These are phyloP conservation scores for Gisinianus flammeolus DNA, from an alignment of 2,888 invertebrate species.

Conservation along the genomic window DNA sequence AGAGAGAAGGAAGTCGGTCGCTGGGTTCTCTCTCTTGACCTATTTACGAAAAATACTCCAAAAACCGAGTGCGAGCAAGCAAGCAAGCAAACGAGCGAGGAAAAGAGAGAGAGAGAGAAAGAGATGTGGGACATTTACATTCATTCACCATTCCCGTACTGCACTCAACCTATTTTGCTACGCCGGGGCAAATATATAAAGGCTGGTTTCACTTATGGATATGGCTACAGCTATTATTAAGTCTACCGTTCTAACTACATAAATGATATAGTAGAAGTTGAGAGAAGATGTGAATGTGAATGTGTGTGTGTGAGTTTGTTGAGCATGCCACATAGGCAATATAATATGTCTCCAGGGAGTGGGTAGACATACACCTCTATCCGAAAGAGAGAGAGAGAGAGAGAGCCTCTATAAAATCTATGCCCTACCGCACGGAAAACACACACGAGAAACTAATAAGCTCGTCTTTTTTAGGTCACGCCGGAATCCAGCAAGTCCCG, in stretches of 20 bases:
- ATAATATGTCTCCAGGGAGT: too few species aligned
- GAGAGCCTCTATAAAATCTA: background rate
- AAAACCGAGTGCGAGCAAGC: background rate
- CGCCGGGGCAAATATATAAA: background rate
- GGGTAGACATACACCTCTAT: too few species aligned
- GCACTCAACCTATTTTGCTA: slow-evolving; percentile 31
- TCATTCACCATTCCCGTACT: slow-evolving; percentile 37
- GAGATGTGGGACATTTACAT: slow-evolving; percentile 40
- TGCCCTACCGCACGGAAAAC: slow-evolving; percentile 23
- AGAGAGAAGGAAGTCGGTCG: slow-evolving; percentile 37
- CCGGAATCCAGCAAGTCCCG: slow-evolving; percentile 32
- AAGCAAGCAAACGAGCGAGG: background rate
- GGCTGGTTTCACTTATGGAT: background rate
- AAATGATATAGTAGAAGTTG: background rate
- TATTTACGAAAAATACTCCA: slow-evolving; percentile 33
- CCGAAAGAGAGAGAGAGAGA: too few species aligned
- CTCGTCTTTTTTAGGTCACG: slow-evolving; percentile 34
- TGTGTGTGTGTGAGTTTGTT: background rate
- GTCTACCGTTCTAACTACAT: background rate
- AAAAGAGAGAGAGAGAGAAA: background rate
- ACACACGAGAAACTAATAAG: slow-evolving; percentile 36
- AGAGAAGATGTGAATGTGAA: background rate
- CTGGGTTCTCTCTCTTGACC: slow-evolving; percentile 38
- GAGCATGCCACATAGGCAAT: background rate
- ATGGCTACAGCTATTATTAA: background rate